Conservation (phyloP, 2,888 invertebrate genomes). For the Cataglyphis rosenhaueri region DNA sequence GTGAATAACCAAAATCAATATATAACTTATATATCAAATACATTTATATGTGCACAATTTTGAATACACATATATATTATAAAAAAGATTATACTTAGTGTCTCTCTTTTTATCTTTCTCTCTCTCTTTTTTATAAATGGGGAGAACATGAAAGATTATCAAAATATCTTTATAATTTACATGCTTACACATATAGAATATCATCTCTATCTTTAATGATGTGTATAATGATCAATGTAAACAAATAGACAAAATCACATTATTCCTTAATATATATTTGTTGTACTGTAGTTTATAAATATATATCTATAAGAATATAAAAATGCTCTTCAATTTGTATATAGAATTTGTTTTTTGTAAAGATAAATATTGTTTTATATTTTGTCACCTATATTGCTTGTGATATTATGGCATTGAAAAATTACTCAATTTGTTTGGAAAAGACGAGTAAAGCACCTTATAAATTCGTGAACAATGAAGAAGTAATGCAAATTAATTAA, state of each 20-base stretch:
- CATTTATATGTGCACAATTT: not conserved
- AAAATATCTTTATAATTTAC: not conserved
- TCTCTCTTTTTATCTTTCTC: not conserved
- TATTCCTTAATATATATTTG: not conserved
- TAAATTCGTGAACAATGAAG: not conserved
- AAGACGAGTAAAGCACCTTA: not conserved
- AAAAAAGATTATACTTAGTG: not conserved
- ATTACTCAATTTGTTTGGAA: not conserved
- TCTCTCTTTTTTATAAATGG: not conserved
- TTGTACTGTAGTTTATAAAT: not conserved
- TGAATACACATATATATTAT: not conserved
- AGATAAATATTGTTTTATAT: not conserved
- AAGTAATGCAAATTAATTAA: not conserved
- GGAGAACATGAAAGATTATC: not conserved
- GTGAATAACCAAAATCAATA: not conserved
- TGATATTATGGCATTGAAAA: not conserved
- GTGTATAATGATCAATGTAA: not conserved
- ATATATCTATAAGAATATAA: not conserved
- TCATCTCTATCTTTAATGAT: not conserved
- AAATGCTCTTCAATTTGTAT: not conserved
- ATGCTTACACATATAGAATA: not conserved
- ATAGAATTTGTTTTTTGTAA: not conserved
- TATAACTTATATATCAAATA: not conserved
- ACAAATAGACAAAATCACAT: not conserved
- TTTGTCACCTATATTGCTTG: not conserved